phyloP scores from a whole-genome alignment of 2,113 vertebrate species.

The Mus pahari region DNA sequence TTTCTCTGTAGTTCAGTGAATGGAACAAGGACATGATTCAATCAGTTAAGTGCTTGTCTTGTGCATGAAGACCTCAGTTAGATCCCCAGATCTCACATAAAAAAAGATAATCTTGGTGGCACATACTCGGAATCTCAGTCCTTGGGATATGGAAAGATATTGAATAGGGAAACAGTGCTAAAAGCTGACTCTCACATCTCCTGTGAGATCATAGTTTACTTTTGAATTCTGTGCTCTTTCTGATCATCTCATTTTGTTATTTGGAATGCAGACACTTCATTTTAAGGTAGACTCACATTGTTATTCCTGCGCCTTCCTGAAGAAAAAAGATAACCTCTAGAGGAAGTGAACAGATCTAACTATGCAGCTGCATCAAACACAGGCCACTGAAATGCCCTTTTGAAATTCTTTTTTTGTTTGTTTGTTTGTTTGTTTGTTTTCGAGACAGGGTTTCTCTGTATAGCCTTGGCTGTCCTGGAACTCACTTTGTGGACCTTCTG shows the following conservation, averaged over 20 bases:
- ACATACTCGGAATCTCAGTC: neutral
- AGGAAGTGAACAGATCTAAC: slow-evolving; percentile 46
- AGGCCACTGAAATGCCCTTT: slow-evolving; percentile 61
- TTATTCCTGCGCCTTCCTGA: slow-evolving; percentile 59
- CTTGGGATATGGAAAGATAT: neutral
- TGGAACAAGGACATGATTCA: neutral
- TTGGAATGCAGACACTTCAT: slow-evolving; percentile 21
- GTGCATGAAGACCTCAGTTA: neutral
- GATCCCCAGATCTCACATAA: neutral
- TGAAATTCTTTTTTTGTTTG: too few species aligned
- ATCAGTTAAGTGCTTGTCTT: neutral
- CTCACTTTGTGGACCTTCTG: too few species aligned
- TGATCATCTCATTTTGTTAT: slow-evolving; percentile 60
- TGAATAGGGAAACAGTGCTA: neutral
- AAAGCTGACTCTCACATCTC: neutral
- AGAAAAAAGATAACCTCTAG: slow-evolving; percentile 32
- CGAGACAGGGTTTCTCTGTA: too few species aligned
- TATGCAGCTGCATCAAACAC: slow-evolving; percentile 44
- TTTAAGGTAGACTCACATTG: slow-evolving; percentile 62
- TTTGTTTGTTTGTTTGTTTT: too few species aligned
- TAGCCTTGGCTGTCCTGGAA: too few species aligned
- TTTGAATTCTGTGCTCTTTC: slow-evolving; percentile 25
- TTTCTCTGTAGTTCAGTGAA: neutral
- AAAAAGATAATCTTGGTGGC: neutral
- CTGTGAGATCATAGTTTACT: slow-evolving; percentile 8